A percentile compares a stretch with the other conserved stretches of the same genome.
Conservation (phyloP, 2,888 invertebrate species). For the Branchellion lobata region DNA sequence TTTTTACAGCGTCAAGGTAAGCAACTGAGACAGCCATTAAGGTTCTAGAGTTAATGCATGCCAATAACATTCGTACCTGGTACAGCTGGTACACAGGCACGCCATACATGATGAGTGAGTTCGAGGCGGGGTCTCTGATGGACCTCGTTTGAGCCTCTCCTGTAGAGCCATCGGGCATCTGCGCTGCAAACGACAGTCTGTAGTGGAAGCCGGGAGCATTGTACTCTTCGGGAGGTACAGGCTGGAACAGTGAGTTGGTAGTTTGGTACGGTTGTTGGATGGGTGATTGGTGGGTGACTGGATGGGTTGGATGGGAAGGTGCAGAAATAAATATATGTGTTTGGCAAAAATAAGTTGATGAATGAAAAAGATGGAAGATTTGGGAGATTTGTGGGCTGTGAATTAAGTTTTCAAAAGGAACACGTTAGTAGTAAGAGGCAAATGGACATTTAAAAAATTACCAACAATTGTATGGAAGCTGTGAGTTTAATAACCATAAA, state of each 20-base stretch:
- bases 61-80: conserved; percentile 41
- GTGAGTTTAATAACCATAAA: too few relatives aligned
- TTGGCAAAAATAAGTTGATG: too few relatives aligned
- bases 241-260: conserved; percentile 40
- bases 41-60: too few relatives aligned
- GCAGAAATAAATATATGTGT: too few relatives aligned
- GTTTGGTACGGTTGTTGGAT: neutral
- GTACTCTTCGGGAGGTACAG: conserved; percentile 50
- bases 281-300: neutral
- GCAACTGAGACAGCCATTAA: too few relatives aligned
- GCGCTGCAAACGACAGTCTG: conserved; percentile 5
- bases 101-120: conserved; percentile 45
- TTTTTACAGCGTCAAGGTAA: too few relatives aligned
- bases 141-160: conserved; percentile 35
- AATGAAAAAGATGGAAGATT: too few relatives aligned
- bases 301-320: neutral
- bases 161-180: conserved; percentile 6
- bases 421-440: too few relatives aligned
- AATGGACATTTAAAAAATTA: too few relatives aligned
- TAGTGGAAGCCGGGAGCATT: conserved; percentile 53
- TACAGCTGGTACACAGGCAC: conserved; percentile 51
- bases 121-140: conserved; percentile 44
- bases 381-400: too few relatives aligned
- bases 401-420: too few relatives aligned
- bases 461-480: too few relatives aligned